Evolutionary conservation across 2,888 invertebrate species (phyloP), one percentile per base, ranked within the genome.

Genomic region (Spodoptera exigua): DNA sequence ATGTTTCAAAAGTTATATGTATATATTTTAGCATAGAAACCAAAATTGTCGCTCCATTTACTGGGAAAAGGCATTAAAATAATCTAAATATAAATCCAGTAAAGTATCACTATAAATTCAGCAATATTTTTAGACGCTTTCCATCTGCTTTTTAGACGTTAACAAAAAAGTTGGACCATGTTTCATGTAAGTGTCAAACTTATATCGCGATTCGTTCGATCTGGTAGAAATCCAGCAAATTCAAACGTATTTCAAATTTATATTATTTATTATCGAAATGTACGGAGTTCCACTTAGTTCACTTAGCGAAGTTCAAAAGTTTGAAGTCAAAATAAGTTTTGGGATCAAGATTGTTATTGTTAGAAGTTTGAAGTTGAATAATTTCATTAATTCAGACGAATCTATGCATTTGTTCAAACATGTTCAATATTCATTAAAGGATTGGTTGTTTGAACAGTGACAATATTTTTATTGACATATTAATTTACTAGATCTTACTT

Each of bases 111-210:
- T 46, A 27, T 27, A 40, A 65, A 71, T 13, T 16, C 12, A 32
- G 27, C 36, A 43, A 66, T 59, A 51, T 49, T 62, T 27, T 56
- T 47, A 39, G 45, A 47, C 45, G 32, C 59, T 49, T 49, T 58
- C 65, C 52, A 54, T 61, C 34, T 58, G 66, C 40, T 57, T 7
- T 44, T 52, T 67, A 59, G 45, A 45, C 55, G 52, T 51, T 46
- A 54, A 61, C 56, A 47, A 74, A 70, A 56, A 70, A 70, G 58
- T 73, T 70, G 13, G 16, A 18, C 41, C 60, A 76, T 74, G 40
- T 45, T 69, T 74, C 59, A 65, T 56, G 32, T 40, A 48, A 56
- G 52, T 63, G 74, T 77, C 77, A 59, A 74, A 74, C 34, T 77
- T 77, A 46, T 61, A 74, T 60, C 62, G 56, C 51, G 40, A 56